phyloP scores from a whole-genome alignment of 2,888 invertebrate genomes.

The Heliconius ethilla region DNA sequence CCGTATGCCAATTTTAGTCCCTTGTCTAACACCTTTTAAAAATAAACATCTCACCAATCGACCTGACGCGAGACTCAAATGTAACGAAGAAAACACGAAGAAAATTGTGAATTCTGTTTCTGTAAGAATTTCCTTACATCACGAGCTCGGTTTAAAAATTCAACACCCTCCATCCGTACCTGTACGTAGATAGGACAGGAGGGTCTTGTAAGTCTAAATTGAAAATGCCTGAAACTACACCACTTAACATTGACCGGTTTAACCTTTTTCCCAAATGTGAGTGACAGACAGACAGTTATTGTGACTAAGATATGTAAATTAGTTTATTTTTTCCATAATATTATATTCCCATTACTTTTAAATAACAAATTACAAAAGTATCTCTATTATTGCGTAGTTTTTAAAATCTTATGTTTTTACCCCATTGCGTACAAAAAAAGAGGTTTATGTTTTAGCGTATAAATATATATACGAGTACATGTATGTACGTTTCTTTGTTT shows the following conservation, averaged over 20 bases:
- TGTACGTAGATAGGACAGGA: slow-evolving; percentile 22
- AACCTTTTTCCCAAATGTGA: background rate
- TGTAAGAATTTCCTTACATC: slow-evolving; percentile 30
- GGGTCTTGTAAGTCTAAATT: slow-evolving; percentile 15
- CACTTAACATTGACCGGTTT: slow-evolving; percentile 9
- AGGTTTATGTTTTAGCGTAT: no score
- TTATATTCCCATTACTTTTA: background rate
- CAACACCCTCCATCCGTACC: slow-evolving; percentile 16
- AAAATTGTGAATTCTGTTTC: slow-evolving; percentile 30
- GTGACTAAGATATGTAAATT: background rate
- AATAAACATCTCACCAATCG: slow-evolving; percentile 12
- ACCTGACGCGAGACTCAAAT: slow-evolving; percentile 18
- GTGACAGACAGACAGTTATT: background rate
- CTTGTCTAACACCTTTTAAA: background rate
- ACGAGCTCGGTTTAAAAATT: slow-evolving; percentile 32
- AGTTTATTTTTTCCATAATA: background rate
- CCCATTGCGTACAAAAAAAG: no score
- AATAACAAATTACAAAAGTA: no score
- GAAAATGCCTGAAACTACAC: slow-evolving; percentile 14
- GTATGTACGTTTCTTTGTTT: no score
- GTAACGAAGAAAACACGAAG: slow-evolving; percentile 15
- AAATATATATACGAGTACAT: no score
- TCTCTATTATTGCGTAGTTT: background rate
- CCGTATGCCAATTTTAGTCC: no score
- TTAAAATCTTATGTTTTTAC: background rate